Base-by-base conservation (phyloP, 2,888 invertebrate species). In the Drosophila cognata region DNA sequence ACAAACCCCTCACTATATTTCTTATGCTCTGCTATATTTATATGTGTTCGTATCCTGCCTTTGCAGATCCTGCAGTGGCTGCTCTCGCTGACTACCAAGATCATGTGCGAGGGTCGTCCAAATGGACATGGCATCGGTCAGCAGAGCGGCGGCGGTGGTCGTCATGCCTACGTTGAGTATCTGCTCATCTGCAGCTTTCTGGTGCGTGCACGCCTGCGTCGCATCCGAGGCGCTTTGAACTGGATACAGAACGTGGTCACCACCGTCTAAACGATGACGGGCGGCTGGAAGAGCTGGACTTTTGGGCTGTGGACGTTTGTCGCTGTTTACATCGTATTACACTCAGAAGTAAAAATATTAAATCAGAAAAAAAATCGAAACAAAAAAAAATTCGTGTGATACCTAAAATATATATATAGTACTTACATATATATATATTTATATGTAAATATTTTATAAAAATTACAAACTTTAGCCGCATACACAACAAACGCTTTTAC, bases 1-100 rank as follows among this genome's bases (percentile, higher is more conserved):
- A 11, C 2, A 21, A 29, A 3, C 50, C 1, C 1, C 7, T 7
- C 2, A 4, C n/a, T 28, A 7, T n/a, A 11, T 4, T 38, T n/a
- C 4, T 16, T 13, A 16, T 46, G 25, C 28, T 29, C 7, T 56
- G 2, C 4, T 0, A 56, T 29, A 28, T 28, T 29, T 8, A 56
- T 11, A 5, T 41, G 41, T 48, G 8, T 46, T 28, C 46, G 11
- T 2, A 4, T 7, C 21, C 46, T 21, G 10, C 11, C 21, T 16
- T 51, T 25, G 4, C 79, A 96, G 96, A 95, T 96, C 67, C 94
- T 96, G 62, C 96, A 96, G 87, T 96, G 96, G 96, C 93, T 96
- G 38, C 93, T 96, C 75, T 95, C 95, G 71, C 93, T 96, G 36
- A 96, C 96, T 2, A 96, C 96, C 11, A 96, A 96, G 94, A 94